Conservation (phyloP, 23 tunicate genomes). For the Phallusia fumigata region DNA sequence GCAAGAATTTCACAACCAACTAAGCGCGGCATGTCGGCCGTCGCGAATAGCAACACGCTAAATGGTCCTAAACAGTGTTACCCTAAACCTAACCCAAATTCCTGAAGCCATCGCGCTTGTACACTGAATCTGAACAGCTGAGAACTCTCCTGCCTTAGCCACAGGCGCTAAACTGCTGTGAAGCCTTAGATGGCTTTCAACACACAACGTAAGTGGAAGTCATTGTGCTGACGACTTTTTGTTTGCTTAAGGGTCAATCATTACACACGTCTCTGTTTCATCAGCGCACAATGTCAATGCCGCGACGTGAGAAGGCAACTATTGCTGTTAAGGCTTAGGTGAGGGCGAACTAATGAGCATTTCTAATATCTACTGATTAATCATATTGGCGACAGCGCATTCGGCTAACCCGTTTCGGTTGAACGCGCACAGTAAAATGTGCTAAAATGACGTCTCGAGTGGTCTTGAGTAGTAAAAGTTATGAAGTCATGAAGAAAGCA, state of each 20-base stretch:
- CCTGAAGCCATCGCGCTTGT: background rate
- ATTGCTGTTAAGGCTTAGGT: background rate
- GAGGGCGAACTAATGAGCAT: background rate
- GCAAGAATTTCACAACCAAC: no score
- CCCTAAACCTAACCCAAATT: background rate
- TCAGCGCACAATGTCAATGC: background rate
- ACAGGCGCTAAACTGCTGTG: background rate
- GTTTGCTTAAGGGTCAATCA: background rate
- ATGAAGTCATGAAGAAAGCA: background rate
- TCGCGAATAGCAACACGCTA: no score
- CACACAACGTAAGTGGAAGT: background rate
- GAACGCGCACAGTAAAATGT: background rate
- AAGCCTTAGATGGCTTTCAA: background rate
- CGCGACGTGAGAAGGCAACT: background rate
- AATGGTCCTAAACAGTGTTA: no score
- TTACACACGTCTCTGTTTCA: background rate
- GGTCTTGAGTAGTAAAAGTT: conserved; percentile 1
- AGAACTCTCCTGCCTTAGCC: background rate
- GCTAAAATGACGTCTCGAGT: background rate
- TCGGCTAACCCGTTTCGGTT: background rate
- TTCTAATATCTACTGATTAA: background rate
- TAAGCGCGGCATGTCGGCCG: no score
- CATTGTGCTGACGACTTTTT: background rate
- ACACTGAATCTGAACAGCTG: background rate
- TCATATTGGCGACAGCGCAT: no score